Evolutionary conservation across 2,797 vertebrate species (phyloP).

Genomic region (Ctenopoma kingsleyae): DNA sequence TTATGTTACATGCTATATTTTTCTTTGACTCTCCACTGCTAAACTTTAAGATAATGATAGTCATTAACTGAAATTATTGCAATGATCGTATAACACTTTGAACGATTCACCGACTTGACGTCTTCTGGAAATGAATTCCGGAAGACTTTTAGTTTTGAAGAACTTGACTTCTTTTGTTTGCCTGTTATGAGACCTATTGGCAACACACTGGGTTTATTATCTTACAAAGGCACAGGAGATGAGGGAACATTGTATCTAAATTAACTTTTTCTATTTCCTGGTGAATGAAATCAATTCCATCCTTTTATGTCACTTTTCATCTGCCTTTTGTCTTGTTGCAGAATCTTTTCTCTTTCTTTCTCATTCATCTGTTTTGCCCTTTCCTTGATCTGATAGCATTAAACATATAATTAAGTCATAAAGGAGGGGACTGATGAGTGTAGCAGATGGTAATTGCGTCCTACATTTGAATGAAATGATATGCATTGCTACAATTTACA

Average conservation of each 20-base stretch:
- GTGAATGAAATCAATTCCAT: conserved; percentile 99
- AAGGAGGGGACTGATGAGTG: conserved; percentile 99
- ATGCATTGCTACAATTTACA: conserved; percentile 99
- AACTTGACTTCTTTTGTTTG: conserved; percentile 99
- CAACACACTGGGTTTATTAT: conserved; percentile 97
- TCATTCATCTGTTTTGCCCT: conserved; percentile 99
- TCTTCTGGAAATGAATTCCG: conserved; percentile 87
- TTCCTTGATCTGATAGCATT: conserved; percentile 99
- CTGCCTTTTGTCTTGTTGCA: conserved; percentile 99
- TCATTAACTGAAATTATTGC: conserved; percentile 31
- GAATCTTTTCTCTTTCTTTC: conserved; percentile 99
- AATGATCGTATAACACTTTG: conserved; percentile 59
- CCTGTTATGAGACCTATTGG: conserved; percentile 94
- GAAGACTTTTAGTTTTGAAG: conserved; percentile 91
- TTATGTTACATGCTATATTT: background rate
- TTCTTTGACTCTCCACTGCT: conserved; percentile 12
- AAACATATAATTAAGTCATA: conserved; percentile 99
- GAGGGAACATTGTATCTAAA: conserved; percentile 99
- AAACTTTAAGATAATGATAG: conserved; percentile 27
- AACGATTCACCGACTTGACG: conserved; percentile 86
- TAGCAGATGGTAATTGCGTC: conserved; percentile 99
- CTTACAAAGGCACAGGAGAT: conserved; percentile 90
- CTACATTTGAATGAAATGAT: conserved; percentile 99
- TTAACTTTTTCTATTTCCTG: conserved; percentile 96
- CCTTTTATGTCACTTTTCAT: conserved; percentile 98